Base-by-base conservation (phyloP, 53 echinoderm and acorn worm species). In the Temnopleurus reevesii region DNA sequence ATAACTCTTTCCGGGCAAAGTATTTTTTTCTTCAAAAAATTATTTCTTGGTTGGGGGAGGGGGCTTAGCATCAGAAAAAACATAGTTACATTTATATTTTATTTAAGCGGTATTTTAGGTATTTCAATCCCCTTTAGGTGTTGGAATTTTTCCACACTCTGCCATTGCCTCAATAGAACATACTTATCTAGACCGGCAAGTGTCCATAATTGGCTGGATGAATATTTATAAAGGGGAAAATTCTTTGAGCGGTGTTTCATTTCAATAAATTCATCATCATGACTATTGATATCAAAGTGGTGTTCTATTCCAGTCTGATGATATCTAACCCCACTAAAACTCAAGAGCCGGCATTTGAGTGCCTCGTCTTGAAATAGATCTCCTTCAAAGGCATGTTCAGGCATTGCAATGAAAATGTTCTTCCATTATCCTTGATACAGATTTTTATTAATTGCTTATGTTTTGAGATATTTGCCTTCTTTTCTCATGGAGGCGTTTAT, bases 191-290 rank as follows among this genome's bases (percentile, higher is more conserved):
- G 3, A 71, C 71, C 71, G 0, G 41, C 0, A 71, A 71, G 71
- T 41, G 71, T 41, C 71, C 6, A 41, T 19, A 38, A 19, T 71
- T 41, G 41, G 36, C 38, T 19, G n/a, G 41, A 71, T 71, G 71
- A 71, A 71, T 71, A 71, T 71, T 71, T 71, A 71, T 71, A 71
- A 43, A 71, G 8, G 38, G 63, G 38, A 8, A 38, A 41, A 43
- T 71, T 71, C 71, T 41, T 71, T 38, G n/a, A 33, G 41, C 21
- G 21, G 71, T 71, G 21, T 38, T 71, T 71, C 15, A 21, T 41
- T n/a, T 36, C 71, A 71, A 71, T 71, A 71, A 71, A 71, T 71
- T 71, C 43, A 71, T 71, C 71, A 71, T 71, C 71, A 41, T 71
- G 36, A 71, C 71, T 71, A 71, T 71, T 71, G 71, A 71, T 71